A percentile compares a stretch with the other conserved stretches of the same genome.
Evolutionary conservation across 1,140 invertebrate genomes (phyloP).

Genomic region (Lordiphosa stackelbergi): DNA sequence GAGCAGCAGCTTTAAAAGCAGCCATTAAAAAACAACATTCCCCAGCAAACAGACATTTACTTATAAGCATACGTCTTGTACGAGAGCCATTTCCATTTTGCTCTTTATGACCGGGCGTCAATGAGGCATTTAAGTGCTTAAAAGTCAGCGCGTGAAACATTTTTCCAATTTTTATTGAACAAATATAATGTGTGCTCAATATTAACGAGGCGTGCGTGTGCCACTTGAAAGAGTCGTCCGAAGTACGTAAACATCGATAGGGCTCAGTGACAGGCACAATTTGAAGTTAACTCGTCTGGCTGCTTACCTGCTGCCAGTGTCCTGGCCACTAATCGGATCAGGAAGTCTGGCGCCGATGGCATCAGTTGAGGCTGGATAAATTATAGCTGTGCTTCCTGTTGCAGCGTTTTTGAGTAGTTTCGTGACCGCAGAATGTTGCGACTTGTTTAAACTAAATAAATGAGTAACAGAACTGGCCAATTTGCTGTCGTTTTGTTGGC

Average conservation of each 20-base stretch:
- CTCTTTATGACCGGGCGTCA: constrained; percentile 35
- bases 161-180: constrained; percentile 63
- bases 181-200: constrained; percentile 45
- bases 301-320: constrained; percentile 1
- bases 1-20: constrained; percentile 23
- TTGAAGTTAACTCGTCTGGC: constrained; percentile 46
- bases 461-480: too few relatives aligned
- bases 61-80: constrained; percentile 16
- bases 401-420: too few relatives aligned
- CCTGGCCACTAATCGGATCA: constrained; percentile 26
- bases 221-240: constrained; percentile 44
- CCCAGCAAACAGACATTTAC: neutral
- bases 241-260: constrained; percentile 59
- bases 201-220: constrained; percentile 35
- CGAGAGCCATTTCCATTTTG: constrained; percentile 3
- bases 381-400: too few relatives aligned
- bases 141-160: constrained; percentile 38
- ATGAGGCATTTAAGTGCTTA: constrained; percentile 56
- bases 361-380: too few relatives aligned
- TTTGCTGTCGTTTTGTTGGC: too few relatives aligned
- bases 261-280: constrained; percentile 57
- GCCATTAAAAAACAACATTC: neutral
- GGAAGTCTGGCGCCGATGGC: neutral
- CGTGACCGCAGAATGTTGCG: too few relatives aligned
- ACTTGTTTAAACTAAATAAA: too few relatives aligned